Conservation (phyloP, 2,888 invertebrate genomes). For the Ptychoptera contaminata region DNA sequence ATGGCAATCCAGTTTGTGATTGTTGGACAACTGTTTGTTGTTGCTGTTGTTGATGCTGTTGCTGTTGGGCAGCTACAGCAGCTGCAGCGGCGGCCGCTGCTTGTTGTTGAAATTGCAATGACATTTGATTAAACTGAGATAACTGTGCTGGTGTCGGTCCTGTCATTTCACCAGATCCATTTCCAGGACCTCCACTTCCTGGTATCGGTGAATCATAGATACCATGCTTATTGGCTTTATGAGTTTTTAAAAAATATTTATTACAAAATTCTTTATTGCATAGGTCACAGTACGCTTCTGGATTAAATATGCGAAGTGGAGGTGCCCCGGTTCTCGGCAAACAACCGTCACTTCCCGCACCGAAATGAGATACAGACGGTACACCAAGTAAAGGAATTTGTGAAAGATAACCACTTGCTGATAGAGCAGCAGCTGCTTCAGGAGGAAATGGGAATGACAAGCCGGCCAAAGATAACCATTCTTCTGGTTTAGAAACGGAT, state of each 20-base stretch:
- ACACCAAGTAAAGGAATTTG: slow-evolving; percentile 27
- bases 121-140: slow-evolving; percentile 12
- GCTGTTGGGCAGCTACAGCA: slow-evolving; percentile 15
- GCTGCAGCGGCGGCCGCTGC: slow-evolving; percentile 16
- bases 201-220: slow-evolving; percentile 47
- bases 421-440: slow-evolving; percentile 22
- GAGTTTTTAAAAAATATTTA: slow-evolving; percentile 95
- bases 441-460: slow-evolving; percentile 31
- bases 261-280: slow-evolving; percentile 99
- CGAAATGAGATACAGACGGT: slow-evolving; percentile 12
- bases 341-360: slow-evolving; percentile 23
- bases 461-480: slow-evolving; percentile 24
- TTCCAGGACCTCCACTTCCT: slow-evolving; percentile 8
- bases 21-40: slow-evolving; percentile 12
- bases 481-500: slow-evolving; percentile 15
- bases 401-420: slow-evolving; percentile 25
- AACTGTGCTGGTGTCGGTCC: slow-evolving; percentile 12
- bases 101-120: slow-evolving; percentile 19
- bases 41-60: slow-evolving; percentile 13
- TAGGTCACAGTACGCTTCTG: slow-evolving; percentile 91
- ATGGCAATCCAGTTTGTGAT: not conserved
- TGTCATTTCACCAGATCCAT: slow-evolving; percentile 10
- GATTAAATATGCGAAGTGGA: slow-evolving; percentile 79
- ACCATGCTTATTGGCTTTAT: slow-evolving; percentile 94
- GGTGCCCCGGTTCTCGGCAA: slow-evolving; percentile 29